Base-by-base conservation (phyloP, 2,113 vertebrate genomes). In the Microtus pennsylvanicus region DNA sequence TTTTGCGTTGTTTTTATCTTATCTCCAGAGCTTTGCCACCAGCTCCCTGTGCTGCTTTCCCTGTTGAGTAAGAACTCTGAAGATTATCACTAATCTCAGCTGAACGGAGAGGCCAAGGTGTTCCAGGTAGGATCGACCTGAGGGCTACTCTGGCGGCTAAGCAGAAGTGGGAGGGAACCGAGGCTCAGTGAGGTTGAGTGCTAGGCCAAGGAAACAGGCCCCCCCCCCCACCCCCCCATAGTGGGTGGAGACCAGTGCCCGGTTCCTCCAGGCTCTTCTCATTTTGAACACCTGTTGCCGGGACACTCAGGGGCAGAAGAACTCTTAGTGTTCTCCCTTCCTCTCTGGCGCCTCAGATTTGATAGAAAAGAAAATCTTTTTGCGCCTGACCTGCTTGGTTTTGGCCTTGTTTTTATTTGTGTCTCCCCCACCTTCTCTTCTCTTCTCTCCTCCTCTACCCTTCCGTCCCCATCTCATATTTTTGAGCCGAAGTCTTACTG, bases 1-100 rank as follows among this genome's bases (percentile, higher is more conserved):
- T 89, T 94, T 93, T 94, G 70, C 81, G 94, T 91, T 78, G 58
- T 76, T 88, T 75, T 90, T 52, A 63, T 94, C 76, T 96, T 96
- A 93, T 95, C 95, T 87, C 82, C 63, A 33, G 82, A 89, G 89
- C 67, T 72, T 93, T 90, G 33, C 77, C 69, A 63, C 87, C n/a
- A 72, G 82, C 65, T 97, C 90, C 81, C 63, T 22, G 65, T 24
- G 94, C 87, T 24, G 94, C 87, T 90, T 92, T 95, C 83, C 89
- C 89, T 63, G 12, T 88, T 61, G 82, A 94, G 93, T 65, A 92
- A 97, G 95, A 90, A 28, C 69, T 72, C 58, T 38, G 33, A 0
- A 7, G 87, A 91, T 90, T 52, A 97, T 94, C 85, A 74, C 67
- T 33, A 33, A 85, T 87, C 90, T 96, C 78, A 38, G 55, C 93